Evolutionary conservation across 2,797 vertebrate genomes (phyloP).

Genomic region (Myotis findleyi): DNA sequence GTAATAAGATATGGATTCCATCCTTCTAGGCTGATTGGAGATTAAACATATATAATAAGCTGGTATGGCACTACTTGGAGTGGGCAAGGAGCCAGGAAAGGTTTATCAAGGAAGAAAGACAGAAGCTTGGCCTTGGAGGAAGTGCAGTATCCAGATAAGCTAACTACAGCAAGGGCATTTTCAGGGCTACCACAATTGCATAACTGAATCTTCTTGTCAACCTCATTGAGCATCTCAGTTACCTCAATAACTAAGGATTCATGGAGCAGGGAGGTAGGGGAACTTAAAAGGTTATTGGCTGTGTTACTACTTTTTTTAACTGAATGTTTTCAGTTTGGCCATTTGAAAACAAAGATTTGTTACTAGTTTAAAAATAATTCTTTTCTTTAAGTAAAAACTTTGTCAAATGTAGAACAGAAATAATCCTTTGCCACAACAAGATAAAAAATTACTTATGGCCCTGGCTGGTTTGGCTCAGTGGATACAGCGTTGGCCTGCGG

Average conservation of each 20-base stretch:
- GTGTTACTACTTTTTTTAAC: neutral
- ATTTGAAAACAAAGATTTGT: conserved; percentile 55
- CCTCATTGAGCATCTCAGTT: neutral
- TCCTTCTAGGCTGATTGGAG: neutral
- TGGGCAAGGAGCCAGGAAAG: neutral
- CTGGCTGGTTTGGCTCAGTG: too few relatives aligned
- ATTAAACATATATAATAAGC: neutral
- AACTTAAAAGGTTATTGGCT: conserved; percentile 6
- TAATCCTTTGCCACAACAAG: conserved; percentile 23
- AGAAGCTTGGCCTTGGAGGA: neutral
- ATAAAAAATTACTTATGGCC: neutral
- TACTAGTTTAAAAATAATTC: conserved; percentile 43
- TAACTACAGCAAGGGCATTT: neutral
- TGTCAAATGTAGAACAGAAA: conserved; percentile 22
- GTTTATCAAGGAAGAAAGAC: neutral
- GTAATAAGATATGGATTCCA: neutral
- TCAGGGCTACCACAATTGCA: neutral
- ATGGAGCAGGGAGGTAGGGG: neutral
- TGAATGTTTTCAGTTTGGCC: conserved; percentile 8
- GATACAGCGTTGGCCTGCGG: too few relatives aligned
- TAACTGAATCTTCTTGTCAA: neutral
- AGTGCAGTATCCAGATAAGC: neutral
- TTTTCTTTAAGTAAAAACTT: conserved; percentile 43
- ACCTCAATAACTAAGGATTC: conserved; percentile 31
- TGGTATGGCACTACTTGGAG: neutral